Base-by-base conservation (phyloP, 2,888 invertebrate species). In the Corythucha ciliata region DNA sequence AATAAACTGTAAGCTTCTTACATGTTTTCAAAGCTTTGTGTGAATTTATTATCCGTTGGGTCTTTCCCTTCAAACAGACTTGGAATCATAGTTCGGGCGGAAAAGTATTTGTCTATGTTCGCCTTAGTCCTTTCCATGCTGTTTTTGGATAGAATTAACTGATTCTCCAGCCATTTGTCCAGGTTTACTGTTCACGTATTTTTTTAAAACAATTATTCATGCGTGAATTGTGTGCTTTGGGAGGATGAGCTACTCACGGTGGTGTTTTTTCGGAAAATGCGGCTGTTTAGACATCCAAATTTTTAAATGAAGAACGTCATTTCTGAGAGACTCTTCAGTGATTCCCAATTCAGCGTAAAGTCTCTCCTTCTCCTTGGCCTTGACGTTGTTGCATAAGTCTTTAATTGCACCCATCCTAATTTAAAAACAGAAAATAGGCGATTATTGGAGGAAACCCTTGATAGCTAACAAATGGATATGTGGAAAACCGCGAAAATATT, bases 281-380 rank as follows among this genome's bases (percentile, higher is more conserved):
- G 62, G 58, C 29, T 61, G 62, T 37, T 60, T 59, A 10, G 32
- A 10, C 50, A 60, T 58, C 62, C 62, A 62, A 6, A 59, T 56
- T 42, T 57, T 59, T 16, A 62, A 52, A 22, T 42, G 46, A 2
- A 48, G 49, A 2, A 62, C 54, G 45, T 62, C 62, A 21, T 47
- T 41, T 25, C 48, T 49, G 5, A 62, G 50, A 18, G 52, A 48
- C n/a, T 58, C 57, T n/a, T 48, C 39, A 10, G 58, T 58, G 48
- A 62, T 60, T 8, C 54, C 57, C 29, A 59, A 58, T 22, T 60
- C 58, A 10, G 41, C 49, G 34, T 52, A 52, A 12, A 55, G 41
- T 24, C 41, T 48, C 22, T 41, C 40, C 46, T 45, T 14, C 21
- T 25, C 25, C 26, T 37, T 42, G 12, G 24, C 36, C 25, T 18